Conservation (phyloP, 2,888 invertebrate species). For the Amphipoea oculea region DNA sequence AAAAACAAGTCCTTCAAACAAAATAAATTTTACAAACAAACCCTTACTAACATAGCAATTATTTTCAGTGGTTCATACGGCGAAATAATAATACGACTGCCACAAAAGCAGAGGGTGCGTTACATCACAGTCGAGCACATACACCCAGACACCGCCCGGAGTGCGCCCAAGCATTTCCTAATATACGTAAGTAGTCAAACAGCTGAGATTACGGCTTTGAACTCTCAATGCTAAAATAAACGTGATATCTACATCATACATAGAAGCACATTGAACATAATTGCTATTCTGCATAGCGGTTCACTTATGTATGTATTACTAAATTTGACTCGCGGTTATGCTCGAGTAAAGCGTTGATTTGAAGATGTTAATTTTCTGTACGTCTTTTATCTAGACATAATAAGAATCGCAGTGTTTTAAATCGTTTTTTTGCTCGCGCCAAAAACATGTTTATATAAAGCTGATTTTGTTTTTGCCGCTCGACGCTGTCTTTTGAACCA, state of each 20-base stretch:
- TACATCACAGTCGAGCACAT: constrained; percentile 83
- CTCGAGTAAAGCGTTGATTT: not conserved
- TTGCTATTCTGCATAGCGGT: constrained; percentile 21
- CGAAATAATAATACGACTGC: constrained; percentile 80
- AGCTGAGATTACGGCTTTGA: constrained; percentile 49
- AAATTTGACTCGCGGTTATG: not conserved
- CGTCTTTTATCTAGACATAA: not conserved
- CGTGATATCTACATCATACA: constrained; percentile 12
- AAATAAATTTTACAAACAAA: constrained; percentile 10
- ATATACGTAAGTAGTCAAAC: constrained; percentile 78
- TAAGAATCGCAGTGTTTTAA: not conserved
- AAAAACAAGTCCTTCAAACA: not conserved
- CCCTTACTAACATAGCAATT: constrained; percentile 24
- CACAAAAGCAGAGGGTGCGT: constrained; percentile 69
- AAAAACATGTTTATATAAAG: not conserved
- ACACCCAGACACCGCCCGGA: constrained; percentile 82
- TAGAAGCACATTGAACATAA: constrained; percentile 25
- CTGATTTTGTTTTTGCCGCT: not conserved
- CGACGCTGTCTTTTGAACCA: not conserved
- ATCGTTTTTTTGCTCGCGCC: not conserved
- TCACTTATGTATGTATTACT: constrained; percentile 5
- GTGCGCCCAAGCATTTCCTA: constrained; percentile 84
- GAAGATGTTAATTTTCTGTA: not conserved
- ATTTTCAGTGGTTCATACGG: constrained; percentile 82
- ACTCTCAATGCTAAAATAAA: constrained; percentile 45